Conservation (phyloP, 1,140 invertebrate species). For the Rhagoletis pomonella region DNA sequence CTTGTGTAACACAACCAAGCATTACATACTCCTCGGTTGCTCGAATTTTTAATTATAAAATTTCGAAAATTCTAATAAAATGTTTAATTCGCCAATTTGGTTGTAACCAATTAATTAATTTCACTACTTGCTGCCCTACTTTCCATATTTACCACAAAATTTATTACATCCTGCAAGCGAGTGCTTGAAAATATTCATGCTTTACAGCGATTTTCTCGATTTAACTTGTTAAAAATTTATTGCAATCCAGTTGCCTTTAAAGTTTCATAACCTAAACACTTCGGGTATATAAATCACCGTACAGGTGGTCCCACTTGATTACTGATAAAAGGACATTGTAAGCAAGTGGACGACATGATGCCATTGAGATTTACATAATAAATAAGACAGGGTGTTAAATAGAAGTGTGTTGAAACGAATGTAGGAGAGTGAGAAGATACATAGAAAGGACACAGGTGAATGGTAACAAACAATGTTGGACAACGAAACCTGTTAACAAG, state of each 20-base stretch:
- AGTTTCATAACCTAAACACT: not conserved
- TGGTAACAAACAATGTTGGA: not conserved
- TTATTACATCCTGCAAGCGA: too few relatives aligned
- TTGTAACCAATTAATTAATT: too few relatives aligned
- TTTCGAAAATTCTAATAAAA: too few relatives aligned
- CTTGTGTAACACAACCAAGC: too few relatives aligned
- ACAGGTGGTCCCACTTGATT: constrained; percentile 29
- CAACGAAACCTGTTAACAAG: not conserved
- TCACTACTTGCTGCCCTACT: too few relatives aligned
- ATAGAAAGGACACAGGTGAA: not conserved
- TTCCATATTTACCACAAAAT: too few relatives aligned
- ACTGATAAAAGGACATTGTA: constrained; percentile 34
- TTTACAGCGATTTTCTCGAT: too few relatives aligned
- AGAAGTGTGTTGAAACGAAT: not conserved
- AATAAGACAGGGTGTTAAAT: constrained; percentile 3
- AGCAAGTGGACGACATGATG: constrained; percentile 27
- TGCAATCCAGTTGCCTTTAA: not conserved
- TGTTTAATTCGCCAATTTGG: too few relatives aligned
- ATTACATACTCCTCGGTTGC: too few relatives aligned
- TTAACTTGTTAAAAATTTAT: not conserved
- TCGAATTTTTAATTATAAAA: too few relatives aligned
- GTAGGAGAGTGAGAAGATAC: not conserved
- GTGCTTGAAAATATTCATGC: too few relatives aligned
- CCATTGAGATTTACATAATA: constrained; percentile 41
- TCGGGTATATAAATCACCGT: constrained; percentile 23